These are phyloP conservation scores for Syngnathoides biaculeatus DNA, from an alignment of 2,113 vertebrate species.

Conservation along the genomic window DNA sequence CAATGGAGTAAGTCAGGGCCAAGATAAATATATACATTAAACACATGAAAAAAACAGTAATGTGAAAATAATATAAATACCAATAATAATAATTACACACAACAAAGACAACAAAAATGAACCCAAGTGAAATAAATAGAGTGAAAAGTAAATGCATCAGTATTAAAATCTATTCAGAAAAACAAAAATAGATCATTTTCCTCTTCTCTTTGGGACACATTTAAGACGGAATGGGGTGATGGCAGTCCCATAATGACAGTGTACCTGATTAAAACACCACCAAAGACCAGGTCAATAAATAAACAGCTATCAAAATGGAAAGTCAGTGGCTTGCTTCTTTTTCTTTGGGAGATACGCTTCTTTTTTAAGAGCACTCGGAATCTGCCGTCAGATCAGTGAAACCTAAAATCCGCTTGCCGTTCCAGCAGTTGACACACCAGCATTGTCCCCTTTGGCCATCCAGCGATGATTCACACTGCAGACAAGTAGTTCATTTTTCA, in stretches of 20 bases:
- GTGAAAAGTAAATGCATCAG: conserved; percentile 70
- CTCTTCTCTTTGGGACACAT: conserved; percentile 69
- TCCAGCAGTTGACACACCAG: conserved; percentile 92
- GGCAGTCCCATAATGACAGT: conserved; percentile 64
- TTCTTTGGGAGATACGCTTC: conserved; percentile 10
- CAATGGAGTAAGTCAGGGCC: conserved; percentile 59
- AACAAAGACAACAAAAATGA: conserved; percentile 57
- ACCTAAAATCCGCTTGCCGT: conserved; percentile 81
- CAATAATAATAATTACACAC: conserved; percentile 60
- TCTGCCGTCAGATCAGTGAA: conserved; percentile 76
- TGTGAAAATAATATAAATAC: conserved; percentile 74
- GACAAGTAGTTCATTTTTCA: neutral
- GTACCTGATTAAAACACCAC: conserved; percentile 78
- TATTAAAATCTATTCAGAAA: conserved; percentile 69
- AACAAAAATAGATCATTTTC: conserved; percentile 67
- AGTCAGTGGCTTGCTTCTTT: conserved; percentile 64
- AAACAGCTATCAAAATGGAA: conserved; percentile 58
- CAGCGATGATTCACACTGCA: conserved; percentile 87
- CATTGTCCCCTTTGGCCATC: conserved; percentile 83
- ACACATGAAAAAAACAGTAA: conserved; percentile 65
- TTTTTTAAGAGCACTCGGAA: conserved; percentile 78
- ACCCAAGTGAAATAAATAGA: conserved; percentile 76
- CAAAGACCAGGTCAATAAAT: conserved; percentile 76
- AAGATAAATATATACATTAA: conserved; percentile 65
- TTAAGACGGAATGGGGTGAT: conserved; percentile 25